A percentile compares a stretch with the other conserved stretches of the same genome.
Evolutionary conservation across 2,113 vertebrate species (phyloP).

Genomic region (Sialia sialis): DNA sequence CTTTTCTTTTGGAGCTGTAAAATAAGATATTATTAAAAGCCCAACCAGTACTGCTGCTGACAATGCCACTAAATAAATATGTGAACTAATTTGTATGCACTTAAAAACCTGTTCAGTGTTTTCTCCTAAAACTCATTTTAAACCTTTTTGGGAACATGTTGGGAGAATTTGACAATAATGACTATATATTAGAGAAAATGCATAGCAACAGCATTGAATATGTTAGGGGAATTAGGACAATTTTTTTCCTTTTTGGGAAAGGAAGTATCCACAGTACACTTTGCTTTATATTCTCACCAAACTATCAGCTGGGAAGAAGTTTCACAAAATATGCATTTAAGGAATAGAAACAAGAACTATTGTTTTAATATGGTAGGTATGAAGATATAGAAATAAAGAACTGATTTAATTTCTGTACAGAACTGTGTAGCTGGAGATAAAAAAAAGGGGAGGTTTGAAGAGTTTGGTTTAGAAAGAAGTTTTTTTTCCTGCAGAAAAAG

Average conservation of each 20-base stretch:
- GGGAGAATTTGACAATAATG: background rate
- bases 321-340: background rate
- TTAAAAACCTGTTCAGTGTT: background rate
- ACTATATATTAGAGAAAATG: background rate
- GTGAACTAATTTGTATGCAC: background rate
- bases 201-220: background rate
- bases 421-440: background rate
- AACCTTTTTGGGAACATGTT: background rate
- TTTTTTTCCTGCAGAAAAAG: background rate
- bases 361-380: background rate
- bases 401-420: background rate
- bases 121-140: background rate
- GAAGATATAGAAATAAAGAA: background rate
- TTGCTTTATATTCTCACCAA: background rate
- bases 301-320: background rate
- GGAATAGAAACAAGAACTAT: background rate
- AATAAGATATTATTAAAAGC: background rate
- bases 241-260: background rate
- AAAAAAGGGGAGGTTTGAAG: background rate
- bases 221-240: background rate
- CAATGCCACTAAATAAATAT: background rate
- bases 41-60: background rate
- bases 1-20: background rate
- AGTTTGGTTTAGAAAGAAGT: background rate
- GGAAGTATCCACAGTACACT: background rate